phyloP scores from a whole-genome alignment of 2,113 vertebrate species.

The Mesitornis unicolor region DNA sequence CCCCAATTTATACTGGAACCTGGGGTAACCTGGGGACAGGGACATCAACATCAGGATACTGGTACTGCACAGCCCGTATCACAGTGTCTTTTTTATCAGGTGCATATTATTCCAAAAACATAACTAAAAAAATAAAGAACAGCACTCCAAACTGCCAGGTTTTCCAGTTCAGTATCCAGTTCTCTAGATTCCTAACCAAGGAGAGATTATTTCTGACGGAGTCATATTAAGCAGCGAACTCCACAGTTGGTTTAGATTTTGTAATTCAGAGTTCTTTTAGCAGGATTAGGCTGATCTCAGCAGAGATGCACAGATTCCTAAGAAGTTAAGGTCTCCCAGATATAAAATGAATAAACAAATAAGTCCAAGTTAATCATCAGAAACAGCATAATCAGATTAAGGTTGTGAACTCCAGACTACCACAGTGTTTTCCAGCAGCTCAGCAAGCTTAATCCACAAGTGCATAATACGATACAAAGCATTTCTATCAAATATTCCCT shows the following conservation, averaged over 20 bases:
- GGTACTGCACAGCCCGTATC: neutral
- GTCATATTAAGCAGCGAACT: constrained; percentile 16
- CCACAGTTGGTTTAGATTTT: constrained; percentile 35
- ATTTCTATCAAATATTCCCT: constrained; percentile 31
- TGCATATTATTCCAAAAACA: neutral
- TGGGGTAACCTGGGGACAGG: too few species aligned
- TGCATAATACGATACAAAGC: constrained; percentile 31
- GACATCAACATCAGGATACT: rapidly evolving
- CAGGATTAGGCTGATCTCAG: constrained; percentile 64
- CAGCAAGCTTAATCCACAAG: constrained; percentile 49
- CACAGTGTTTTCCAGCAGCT: constrained; percentile 27
- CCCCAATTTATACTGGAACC: too few species aligned
- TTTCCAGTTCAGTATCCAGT: neutral
- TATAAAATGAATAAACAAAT: constrained; percentile 55
- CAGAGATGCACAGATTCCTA: constrained; percentile 44
- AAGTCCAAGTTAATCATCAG: constrained; percentile 60
- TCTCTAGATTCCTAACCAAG: neutral
- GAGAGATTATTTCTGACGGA: constrained; percentile 19
- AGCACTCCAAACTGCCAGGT: neutral
- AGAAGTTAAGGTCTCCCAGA: constrained; percentile 40
- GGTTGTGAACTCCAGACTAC: constrained; percentile 50
- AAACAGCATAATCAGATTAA: constrained; percentile 68
- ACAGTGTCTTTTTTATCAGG: neutral
- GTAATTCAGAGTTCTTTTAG: constrained; percentile 38
- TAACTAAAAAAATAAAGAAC: neutral